phyloP scores from a whole-genome alignment of 2,888 invertebrate genomes.

The Taenaris catops region DNA sequence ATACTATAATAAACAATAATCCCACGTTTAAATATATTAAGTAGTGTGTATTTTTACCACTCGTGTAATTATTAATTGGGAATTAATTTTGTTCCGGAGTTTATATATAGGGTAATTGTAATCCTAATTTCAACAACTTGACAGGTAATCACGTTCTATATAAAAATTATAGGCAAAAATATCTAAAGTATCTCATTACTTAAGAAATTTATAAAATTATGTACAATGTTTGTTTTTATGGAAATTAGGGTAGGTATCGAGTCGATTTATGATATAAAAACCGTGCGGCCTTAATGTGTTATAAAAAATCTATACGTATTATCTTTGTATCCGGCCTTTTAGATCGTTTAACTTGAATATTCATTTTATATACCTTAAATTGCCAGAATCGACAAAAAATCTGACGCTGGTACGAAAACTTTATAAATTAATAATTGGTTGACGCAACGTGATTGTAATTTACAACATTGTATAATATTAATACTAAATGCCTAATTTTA shows the following conservation, averaged over 20 bases:
- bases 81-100: no score
- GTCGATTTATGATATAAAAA: neutral
- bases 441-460: conserved; percentile 1
- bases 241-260: neutral
- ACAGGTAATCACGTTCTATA: no score
- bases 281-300: neutral
- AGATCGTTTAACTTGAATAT: conserved; percentile 4
- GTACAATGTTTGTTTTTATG: neutral
- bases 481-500: no score
- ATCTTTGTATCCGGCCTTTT: conserved; percentile 4
- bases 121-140: no score
- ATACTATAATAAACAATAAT: no score
- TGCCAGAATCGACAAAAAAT: conserved; percentile 4
- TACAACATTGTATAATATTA: neutral
- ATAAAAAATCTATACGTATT: conserved; percentile 1
- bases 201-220: no score
- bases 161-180: no score
- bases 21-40: no score
- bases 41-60: no score
- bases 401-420: neutral
- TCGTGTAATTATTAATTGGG: no score
- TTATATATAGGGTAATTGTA: no score
- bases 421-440: conserved; percentile 2
- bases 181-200: neutral
- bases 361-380: conserved; percentile 2